A percentile compares a stretch with the other conserved stretches of the same genome.
These are phyloP conservation scores for Aramus guarauna DNA, from an alignment of 2,113 vertebrate genomes.

Conservation along the genomic window DNA sequence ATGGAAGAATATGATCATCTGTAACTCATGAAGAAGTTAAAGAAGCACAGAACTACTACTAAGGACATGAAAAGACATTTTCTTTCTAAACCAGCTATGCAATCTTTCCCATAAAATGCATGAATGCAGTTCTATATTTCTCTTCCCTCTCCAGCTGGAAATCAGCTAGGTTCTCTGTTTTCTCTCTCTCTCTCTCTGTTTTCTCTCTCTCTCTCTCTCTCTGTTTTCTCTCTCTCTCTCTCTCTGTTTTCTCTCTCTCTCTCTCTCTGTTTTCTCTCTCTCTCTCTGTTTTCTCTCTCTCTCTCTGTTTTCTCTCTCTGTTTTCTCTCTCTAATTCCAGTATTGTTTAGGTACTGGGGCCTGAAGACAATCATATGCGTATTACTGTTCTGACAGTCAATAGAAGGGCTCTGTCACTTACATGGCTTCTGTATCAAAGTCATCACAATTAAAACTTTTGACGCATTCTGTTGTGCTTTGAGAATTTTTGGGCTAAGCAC, in stretches of 20 bases:
- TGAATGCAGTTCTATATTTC: conserved; percentile 47
- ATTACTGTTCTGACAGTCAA: conserved; percentile 75
- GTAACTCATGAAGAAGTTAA: neutral
- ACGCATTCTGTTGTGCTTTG: conserved; percentile 51
- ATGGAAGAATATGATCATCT: neutral
- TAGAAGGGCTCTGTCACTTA: conserved; percentile 80
- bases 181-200: too few relatives aligned
- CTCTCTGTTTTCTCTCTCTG: neutral
- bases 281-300: too few relatives aligned
- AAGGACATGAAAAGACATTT: conserved; percentile 56
- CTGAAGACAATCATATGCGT: conserved; percentile 77
- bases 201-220: too few relatives aligned
- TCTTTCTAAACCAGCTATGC: conserved; percentile 79
- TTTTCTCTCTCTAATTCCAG: neutral
- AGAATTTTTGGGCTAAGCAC: conserved; percentile 39
- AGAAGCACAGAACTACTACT: conserved; percentile 62
- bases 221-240: too few relatives aligned
- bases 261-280: too few relatives aligned
- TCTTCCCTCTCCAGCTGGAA: conserved; percentile 1
- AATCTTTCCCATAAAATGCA: conserved; percentile 78
- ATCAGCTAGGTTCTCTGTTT: conserved; percentile 1
- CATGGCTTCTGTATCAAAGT: conserved; percentile 61
- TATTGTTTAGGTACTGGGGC: conserved; percentile 66
- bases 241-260: too few relatives aligned
- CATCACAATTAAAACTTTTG: conserved; percentile 58